Evolutionary conservation across 2,888 invertebrate species (phyloP).

Genomic region (Drosophila putrida): DNA sequence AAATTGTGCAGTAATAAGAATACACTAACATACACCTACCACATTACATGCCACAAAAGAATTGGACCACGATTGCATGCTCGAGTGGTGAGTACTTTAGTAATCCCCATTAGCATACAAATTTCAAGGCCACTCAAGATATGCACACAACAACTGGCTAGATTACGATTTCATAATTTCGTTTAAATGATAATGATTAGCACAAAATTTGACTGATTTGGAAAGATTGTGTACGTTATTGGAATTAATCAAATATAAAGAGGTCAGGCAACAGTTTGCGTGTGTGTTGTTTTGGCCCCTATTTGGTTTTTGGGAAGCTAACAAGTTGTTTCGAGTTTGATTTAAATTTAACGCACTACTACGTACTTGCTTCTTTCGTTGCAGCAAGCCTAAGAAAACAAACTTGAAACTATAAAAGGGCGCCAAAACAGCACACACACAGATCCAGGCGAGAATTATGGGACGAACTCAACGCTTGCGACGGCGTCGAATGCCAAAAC

Average conservation of each 20-base stretch:
- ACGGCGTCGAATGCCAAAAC: slow-evolving; percentile 45
- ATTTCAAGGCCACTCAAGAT: slow-evolving; percentile 66
- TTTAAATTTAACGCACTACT: slow-evolving; percentile 40
- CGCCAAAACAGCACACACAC: slow-evolving; percentile 66
- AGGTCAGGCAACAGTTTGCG: slow-evolving; percentile 70
- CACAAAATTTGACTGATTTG: slow-evolving; percentile 2
- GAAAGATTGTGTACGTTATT: background rate
- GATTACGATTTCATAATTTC: slow-evolving; percentile 76
- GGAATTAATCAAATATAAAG: slow-evolving; percentile 27
- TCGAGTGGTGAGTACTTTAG: slow-evolving; percentile 65
- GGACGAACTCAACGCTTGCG: slow-evolving; percentile 78
- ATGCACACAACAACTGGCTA: slow-evolving; percentile 25
- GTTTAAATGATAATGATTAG: slow-evolving; percentile 32
- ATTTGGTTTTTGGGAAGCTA: slow-evolving; percentile 18
- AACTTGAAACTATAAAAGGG: slow-evolving; percentile 23
- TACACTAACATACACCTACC: slow-evolving; percentile 46
- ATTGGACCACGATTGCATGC: slow-evolving; percentile 38
- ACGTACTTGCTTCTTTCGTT: slow-evolving; percentile 77
- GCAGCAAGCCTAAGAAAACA: slow-evolving; percentile 67
- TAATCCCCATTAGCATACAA: slow-evolving; percentile 1
- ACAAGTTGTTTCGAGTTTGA: slow-evolving; percentile 14
- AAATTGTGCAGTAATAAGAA: slow-evolving; percentile 77
- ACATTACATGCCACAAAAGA: slow-evolving; percentile 43
- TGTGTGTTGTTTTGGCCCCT: slow-evolving; percentile 81
- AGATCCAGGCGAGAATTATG: slow-evolving; percentile 55